phyloP scores from a whole-genome alignment of 2,113 vertebrate species.

The Microcebus lehilahytsara region DNA sequence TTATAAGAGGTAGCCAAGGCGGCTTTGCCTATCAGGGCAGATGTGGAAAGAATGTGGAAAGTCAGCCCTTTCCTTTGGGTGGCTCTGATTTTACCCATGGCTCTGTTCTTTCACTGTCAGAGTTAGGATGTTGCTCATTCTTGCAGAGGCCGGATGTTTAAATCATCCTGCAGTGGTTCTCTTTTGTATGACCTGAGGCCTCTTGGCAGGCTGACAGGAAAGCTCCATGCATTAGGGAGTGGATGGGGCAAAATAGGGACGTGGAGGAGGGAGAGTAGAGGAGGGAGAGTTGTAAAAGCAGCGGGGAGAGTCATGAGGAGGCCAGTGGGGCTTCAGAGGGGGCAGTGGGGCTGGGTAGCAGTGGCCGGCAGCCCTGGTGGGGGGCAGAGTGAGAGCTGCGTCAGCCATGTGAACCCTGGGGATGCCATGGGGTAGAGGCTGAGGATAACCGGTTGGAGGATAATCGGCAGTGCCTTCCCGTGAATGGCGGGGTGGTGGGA shows the following conservation, averaged over 20 bases:
- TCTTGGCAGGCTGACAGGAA: background rate
- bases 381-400: background rate
- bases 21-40: background rate
- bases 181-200: slow-evolving; percentile 5
- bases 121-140: background rate
- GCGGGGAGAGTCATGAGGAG: background rate
- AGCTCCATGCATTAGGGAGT: background rate
- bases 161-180: background rate
- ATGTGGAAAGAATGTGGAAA: fast-evolving
- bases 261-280: background rate
- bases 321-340: background rate
- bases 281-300: background rate
- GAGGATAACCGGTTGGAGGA: background rate
- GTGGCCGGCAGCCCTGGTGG: fast-evolving
- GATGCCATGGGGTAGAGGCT: background rate
- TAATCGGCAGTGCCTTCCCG: fast-evolving
- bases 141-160: background rate
- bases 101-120: background rate
- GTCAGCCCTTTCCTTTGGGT: background rate
- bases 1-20: background rate
- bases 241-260: background rate
- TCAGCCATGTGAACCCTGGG: background rate
- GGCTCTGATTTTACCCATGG: background rate
- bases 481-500: fast-evolving
- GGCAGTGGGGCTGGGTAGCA: background rate